A percentile compares a stretch with the other conserved stretches of the same genome.
Evolutionary conservation across 2,888 invertebrate genomes (phyloP).

Genomic region (Hyles lineata): DNA sequence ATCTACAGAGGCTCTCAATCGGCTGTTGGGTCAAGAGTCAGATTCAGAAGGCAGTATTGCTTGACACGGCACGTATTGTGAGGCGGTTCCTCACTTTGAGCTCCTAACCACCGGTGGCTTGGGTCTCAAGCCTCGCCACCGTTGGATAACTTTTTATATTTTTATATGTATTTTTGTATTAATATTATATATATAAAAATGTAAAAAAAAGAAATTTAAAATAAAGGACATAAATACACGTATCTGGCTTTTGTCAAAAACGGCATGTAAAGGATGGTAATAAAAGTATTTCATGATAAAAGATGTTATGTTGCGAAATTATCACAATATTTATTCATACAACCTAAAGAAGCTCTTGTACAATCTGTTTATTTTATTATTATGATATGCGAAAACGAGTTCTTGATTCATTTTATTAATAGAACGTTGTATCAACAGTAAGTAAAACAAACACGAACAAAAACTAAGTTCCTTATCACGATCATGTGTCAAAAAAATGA

Average conservation of each 20-base stretch:
- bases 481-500: not conserved
- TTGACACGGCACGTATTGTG: too few relatives aligned
- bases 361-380: constrained; percentile 3
- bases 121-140: too few relatives aligned
- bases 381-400: constrained; percentile 1
- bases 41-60: too few relatives aligned
- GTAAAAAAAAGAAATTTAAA: too few relatives aligned
- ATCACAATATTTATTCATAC: not conserved
- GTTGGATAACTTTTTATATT: too few relatives aligned
- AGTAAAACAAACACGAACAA: not conserved
- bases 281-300: not conserved
- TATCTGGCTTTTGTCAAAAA: constrained; percentile 4
- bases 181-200: too few relatives aligned
- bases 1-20: too few relatives aligned
- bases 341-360: not conserved
- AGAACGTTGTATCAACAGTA: not conserved
- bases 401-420: not conserved
- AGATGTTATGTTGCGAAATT: constrained; percentile 17
- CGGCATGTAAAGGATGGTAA: not conserved
- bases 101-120: too few relatives aligned
- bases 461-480: constrained; percentile 17
- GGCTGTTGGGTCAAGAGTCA: too few relatives aligned
- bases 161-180: too few relatives aligned
- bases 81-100: too few relatives aligned
- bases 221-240: not conserved